Base-by-base conservation (phyloP, 2,888 invertebrate species). In the Anthophora plumipes region DNA sequence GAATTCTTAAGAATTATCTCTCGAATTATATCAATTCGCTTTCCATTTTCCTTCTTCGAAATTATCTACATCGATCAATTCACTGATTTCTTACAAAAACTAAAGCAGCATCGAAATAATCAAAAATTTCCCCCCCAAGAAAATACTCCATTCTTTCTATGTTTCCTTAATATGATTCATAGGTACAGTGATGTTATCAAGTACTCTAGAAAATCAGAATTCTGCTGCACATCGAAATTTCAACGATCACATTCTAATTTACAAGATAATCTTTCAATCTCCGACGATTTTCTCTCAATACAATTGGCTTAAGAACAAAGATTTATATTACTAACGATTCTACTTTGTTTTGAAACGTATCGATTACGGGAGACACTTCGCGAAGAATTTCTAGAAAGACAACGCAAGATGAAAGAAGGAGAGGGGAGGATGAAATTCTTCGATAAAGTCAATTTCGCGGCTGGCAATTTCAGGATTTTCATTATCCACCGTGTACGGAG, bases 401-500 rank as follows among this genome's bases (percentile, higher is more conserved):
- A 17, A 37, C 2, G 37, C 12, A 1, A 31, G 57, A 57, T 54
- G 39, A 31, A 17, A 39, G 41, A 52, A 64, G n/a, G 60, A 54
- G 25, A 25, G n/a, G 60, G 48, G 25, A 25, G 12, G 67, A 12
- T 43, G 43, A 59, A 70, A 63, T 79, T 66, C 54, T 43, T 43
- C 71, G 70, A 79, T 67, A 71, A 71, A 66, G 70, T 61, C 57
- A 79, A 79, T 76, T 76, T 61, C 55, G 70, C 61, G 67, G 70
- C 71, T 61, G 76, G 50, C 79, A 76, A 76, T 79, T 64, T 48
- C 60, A 70, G 69, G 76, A 79, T 67, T 76, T 76, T 71, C 71
- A 70, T 70, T 76, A 71, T 61, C 12, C 66, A 0, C 17, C 31
- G 52, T 22, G 14, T n/a, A 20, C 0, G 37, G 9, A 3, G 3